A percentile compares a stretch with the other conserved stretches of the same genome.
These are phyloP conservation scores for Volucella bombylans DNA, from an alignment of 2,888 invertebrate species.

Conservation along the genomic window DNA sequence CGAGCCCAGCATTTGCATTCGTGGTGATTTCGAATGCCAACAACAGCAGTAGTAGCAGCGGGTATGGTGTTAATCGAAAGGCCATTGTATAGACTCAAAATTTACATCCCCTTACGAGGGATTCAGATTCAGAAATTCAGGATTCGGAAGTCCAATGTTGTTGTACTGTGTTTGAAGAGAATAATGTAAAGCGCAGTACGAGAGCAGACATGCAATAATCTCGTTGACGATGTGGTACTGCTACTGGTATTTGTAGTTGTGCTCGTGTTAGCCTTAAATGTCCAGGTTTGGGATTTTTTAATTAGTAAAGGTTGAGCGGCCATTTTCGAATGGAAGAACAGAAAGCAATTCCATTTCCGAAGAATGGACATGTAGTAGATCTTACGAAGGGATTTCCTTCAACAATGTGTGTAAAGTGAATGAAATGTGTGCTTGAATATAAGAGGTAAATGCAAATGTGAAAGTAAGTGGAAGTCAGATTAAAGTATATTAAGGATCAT, in stretches of 20 bases:
- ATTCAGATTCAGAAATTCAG: constrained; percentile 7
- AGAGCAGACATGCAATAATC: constrained; percentile 56
- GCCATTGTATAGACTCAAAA: constrained; percentile 47
- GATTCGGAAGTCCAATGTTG: neutral
- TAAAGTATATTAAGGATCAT: too few relatives aligned
- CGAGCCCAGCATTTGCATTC: constrained; percentile 35
- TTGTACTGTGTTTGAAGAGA: neutral
- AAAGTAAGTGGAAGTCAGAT: too few relatives aligned
- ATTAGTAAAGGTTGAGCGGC: constrained; percentile 51
- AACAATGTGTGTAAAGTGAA: too few relatives aligned
- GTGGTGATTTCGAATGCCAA: constrained; percentile 6
- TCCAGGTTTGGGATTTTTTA: constrained; percentile 43
- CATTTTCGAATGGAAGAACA: constrained; percentile 13
- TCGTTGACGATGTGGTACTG: constrained; percentile 34
- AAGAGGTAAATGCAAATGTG: too few relatives aligned
- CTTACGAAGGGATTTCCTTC: too few relatives aligned
- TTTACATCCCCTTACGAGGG: constrained; percentile 37
- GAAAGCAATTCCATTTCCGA: too few relatives aligned
- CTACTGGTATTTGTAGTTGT: neutral
- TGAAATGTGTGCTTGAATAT: too few relatives aligned
- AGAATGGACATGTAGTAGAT: constrained; percentile 4
- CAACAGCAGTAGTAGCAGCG: constrained; percentile 2
- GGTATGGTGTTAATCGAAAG: constrained; percentile 61
- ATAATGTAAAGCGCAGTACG: constrained; percentile 14
- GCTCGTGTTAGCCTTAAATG: constrained; percentile 13